Evolutionary conservation across 1,140 invertebrate species (phyloP).

Genomic region (Bactericera cockerelli): DNA sequence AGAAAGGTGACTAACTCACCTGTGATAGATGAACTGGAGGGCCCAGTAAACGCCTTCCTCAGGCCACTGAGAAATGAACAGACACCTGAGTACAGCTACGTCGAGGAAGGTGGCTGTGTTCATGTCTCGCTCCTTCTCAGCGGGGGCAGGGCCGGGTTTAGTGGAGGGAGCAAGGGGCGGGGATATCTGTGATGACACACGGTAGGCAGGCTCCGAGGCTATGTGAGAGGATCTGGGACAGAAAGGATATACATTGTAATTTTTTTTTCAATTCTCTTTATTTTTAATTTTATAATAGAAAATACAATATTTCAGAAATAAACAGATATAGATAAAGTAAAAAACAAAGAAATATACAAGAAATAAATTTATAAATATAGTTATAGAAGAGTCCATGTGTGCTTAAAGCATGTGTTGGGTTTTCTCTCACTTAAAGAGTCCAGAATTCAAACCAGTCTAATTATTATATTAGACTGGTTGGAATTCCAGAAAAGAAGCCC

Average conservation of each 20-base stretch:
- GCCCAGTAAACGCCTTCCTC: slow-evolving; percentile 97
- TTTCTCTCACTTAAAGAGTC: too few species aligned
- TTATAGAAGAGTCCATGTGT: neutral
- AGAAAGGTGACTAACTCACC: slow-evolving; percentile 40
- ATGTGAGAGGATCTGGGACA: neutral
- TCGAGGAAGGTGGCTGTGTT: slow-evolving; percentile 89
- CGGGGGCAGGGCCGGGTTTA: neutral
- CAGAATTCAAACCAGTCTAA: too few species aligned
- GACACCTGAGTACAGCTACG: slow-evolving; percentile 83
- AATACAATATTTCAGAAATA: too few species aligned
- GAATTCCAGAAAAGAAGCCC: too few species aligned
- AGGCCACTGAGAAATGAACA: slow-evolving; percentile 95
- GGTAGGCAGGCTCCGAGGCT: neutral
- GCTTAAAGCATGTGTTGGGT: too few species aligned
- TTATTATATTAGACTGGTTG: too few species aligned
- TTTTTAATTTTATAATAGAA: too few species aligned
- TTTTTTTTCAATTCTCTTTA: too few species aligned
- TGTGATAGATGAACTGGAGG: slow-evolving; percentile 77
- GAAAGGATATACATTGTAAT: neutral
- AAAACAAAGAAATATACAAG: too few species aligned
- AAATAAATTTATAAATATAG: too few species aligned
- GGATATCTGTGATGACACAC: neutral
- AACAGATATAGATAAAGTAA: too few species aligned
- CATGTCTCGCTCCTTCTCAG: slow-evolving; percentile 38
- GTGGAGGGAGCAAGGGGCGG: neutral